Percentiles rank a stretch among this genome's conserved stretches.
These are phyloP conservation scores for Brachystomella parvula DNA, from an alignment of 1,140 invertebrate species.

Conservation along the genomic window DNA sequence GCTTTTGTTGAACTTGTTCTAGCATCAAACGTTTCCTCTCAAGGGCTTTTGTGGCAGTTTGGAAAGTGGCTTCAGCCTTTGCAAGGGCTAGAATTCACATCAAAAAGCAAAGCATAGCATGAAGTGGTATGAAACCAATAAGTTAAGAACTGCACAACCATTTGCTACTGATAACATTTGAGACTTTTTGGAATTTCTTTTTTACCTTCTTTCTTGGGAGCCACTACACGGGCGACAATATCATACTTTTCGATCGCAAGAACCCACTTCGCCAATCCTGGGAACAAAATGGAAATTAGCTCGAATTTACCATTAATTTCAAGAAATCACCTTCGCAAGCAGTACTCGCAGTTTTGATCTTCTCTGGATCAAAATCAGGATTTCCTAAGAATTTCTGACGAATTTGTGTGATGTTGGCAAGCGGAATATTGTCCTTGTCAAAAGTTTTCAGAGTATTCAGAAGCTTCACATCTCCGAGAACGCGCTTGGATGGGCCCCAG, in stretches of 20 bases:
- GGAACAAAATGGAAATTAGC: slow-evolving; percentile 22
- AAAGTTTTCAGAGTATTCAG: slow-evolving; percentile 72
- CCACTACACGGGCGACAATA: slow-evolving; percentile 78
- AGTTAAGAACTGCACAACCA: no score
- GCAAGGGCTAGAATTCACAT: slow-evolving; percentile 51
- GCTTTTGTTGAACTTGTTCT: slow-evolving; percentile 59
- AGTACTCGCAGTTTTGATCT: slow-evolving; percentile 59
- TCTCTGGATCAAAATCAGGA: slow-evolving; percentile 87
- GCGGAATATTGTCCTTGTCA: slow-evolving; percentile 86
- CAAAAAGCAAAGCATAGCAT: no score
- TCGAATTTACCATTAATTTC: neutral
- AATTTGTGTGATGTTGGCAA: slow-evolving; percentile 71
- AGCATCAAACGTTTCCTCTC: slow-evolving; percentile 65
- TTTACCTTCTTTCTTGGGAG: slow-evolving; percentile 62
- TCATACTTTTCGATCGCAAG: slow-evolving; percentile 88
- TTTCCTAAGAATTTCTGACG: slow-evolving; percentile 66
- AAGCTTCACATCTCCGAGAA: slow-evolving; percentile 86
- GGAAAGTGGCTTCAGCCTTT: slow-evolving; percentile 63
- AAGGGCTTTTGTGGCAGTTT: slow-evolving; percentile 56
- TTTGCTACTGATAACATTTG: no score
- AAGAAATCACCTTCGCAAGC: slow-evolving; percentile 45
- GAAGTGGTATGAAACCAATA: no score
- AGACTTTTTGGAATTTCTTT: no score
- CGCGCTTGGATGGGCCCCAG: slow-evolving; percentile 83
- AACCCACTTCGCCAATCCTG: slow-evolving; percentile 80